Percentiles rank a stretch among this genome's conserved stretches.
Conservation (phyloP, 2,113 vertebrate genomes). For the Coryphaenoides rupestris region DNA sequence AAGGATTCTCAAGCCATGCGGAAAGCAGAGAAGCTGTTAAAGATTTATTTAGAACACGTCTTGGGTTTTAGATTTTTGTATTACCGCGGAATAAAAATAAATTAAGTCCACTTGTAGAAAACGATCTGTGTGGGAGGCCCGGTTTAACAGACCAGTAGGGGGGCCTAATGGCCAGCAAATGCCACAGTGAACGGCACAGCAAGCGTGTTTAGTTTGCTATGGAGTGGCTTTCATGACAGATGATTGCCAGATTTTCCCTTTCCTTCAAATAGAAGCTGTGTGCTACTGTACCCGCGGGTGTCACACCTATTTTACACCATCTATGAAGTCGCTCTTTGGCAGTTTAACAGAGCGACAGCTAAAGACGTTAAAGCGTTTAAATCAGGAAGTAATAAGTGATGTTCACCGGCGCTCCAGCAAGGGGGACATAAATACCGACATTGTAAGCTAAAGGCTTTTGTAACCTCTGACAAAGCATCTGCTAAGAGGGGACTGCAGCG, state of each 20-base stretch:
- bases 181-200: not conserved
- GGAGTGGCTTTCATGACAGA: conserved; percentile 30
- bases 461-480: conserved; percentile 57
- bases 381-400: conserved; percentile 42
- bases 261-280: conserved; percentile 63
- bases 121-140: conserved; percentile 26
- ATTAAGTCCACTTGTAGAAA: not conserved
- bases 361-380: conserved; percentile 31
- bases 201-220: conserved; percentile 51
- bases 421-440: conserved; percentile 50
- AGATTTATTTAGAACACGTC: conserved; percentile 18
- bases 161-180: conserved; percentile 43
- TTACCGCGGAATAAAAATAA: not conserved
- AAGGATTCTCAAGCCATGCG: conserved; percentile 53
- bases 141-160: conserved; percentile 25
- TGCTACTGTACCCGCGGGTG: conserved; percentile 24
- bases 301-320: conserved; percentile 58
- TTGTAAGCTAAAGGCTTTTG: conserved; percentile 57
- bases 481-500: conserved; percentile 25
- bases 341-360: conserved; percentile 30
- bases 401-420: conserved; percentile 43
- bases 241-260: conserved; percentile 62
- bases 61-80: conserved; percentile 14
- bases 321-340: conserved; percentile 56
- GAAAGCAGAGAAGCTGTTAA: conserved; percentile 43